Evolutionary conservation across 2,113 vertebrate genomes (phyloP).

Genomic region (Dicrurus megarhynchus): DNA sequence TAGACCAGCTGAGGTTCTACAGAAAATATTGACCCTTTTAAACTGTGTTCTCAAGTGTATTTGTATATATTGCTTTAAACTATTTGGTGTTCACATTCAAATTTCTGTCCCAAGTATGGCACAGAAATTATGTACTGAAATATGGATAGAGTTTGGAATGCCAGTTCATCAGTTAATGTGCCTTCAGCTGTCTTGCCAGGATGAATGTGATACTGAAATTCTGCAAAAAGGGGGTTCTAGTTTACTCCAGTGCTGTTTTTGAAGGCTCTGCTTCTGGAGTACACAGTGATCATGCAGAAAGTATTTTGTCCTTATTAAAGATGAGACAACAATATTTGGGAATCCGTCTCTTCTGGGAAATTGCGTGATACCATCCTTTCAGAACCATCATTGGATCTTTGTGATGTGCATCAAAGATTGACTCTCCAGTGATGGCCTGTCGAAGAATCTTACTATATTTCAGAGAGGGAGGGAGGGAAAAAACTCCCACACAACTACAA

Average conservation of each 20-base stretch:
- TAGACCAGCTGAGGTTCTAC: not conserved
- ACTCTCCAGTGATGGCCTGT: not conserved
- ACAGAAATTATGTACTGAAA: not conserved
- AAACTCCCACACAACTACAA: fast-evolving
- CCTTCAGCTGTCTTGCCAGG: not conserved
- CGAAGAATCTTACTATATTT: not conserved
- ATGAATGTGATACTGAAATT: not conserved
- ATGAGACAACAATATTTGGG: not conserved
- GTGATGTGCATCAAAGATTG: not conserved
- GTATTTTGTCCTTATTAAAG: not conserved
- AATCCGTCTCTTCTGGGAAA: not conserved
- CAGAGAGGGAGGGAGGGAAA: not conserved
- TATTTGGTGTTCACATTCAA: not conserved
- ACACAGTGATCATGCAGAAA: not conserved
- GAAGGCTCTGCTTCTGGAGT: not conserved
- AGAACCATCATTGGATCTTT: not conserved
- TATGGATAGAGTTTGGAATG: not conserved
- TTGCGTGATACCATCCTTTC: not conserved
- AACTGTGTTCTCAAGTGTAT: not conserved
- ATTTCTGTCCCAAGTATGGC: not conserved
- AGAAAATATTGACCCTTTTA: not conserved
- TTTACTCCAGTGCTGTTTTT: not conserved
- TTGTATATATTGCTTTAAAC: not conserved
- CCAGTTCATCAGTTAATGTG: not conserved
- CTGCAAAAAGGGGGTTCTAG: not conserved